Percentiles rank a stretch among this genome's conserved stretches.
These are phyloP conservation scores for Coccyzus lansbergi DNA, from an alignment of 2,797 vertebrate species.

Conservation along the genomic window DNA sequence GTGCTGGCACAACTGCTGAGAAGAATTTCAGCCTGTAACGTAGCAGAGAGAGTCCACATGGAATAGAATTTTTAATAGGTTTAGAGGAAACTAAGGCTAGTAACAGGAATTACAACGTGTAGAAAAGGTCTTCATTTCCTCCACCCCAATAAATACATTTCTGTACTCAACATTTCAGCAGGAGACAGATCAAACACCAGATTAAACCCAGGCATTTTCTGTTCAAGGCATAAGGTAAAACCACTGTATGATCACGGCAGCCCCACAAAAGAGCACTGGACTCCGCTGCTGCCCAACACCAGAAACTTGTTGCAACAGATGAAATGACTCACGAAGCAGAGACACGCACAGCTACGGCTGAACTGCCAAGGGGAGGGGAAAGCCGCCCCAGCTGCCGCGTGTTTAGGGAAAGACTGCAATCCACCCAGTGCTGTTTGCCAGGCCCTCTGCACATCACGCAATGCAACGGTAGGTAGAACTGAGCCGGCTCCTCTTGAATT, in stretches of 20 bases:
- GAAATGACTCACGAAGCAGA: not conserved
- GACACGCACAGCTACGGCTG: rapidly evolving
- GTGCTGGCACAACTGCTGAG: not conserved
- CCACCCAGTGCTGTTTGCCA: not conserved
- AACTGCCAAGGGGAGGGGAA: not conserved
- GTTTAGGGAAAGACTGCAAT: not conserved
- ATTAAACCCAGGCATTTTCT: not conserved
- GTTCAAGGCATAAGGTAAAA: not conserved
- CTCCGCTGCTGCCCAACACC: not conserved
- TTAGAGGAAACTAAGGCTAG: not conserved
- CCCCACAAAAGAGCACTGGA: not conserved
- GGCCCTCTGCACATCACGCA: not conserved
- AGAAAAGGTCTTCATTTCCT: not conserved
- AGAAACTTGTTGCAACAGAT: not conserved
- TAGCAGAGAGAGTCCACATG: not conserved
- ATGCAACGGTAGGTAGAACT: not conserved
- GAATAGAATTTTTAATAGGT: not conserved
- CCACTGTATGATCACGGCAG: not conserved
- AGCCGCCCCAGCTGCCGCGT: not conserved
- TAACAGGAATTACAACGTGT: not conserved
- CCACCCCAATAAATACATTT: not conserved
- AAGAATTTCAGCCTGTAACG: not conserved
- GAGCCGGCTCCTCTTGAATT: not conserved
- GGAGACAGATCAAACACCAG: not conserved
- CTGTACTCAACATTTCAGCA: not conserved